Evolutionary conservation across 2,888 invertebrate species (phyloP), one percentile per base, ranked within the genome.

Genomic region (Drosophila setosimentum): DNA sequence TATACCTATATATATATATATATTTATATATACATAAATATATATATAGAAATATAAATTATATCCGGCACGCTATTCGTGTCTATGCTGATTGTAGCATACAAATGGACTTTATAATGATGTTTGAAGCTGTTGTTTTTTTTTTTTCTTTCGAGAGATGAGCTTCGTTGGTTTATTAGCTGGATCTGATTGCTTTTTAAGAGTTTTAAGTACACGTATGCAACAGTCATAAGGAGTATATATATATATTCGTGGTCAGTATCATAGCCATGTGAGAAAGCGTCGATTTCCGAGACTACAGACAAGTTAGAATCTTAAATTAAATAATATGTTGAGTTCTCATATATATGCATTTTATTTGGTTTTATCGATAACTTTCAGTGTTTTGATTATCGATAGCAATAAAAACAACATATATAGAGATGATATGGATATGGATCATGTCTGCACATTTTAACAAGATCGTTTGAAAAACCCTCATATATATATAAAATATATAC

Each of bases 1-100:
- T 45, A 33, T 40, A 30, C 53, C n/a, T 35, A 35, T 30, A 61
- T 57, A 35, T 30, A 16, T 45, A 42, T 4, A 32, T n/a, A 32
- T 2, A 8, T 13, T 3, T 7, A 30, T 8, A 51, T 7, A 33
- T 67, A 61, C 48, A 58, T 54, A 32, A 62, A 24, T 67, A 11
- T 11, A n/a, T 10, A 8, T 18, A 49, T 29, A 29, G 54, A 32
- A 54, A 21, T 75, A 54, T 58, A 61, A 50, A 42, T 67, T 42
- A 80, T 71, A 78, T 78, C 77, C 81, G 71, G 77, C 77, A 78
- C 81, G 81, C 77, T 58, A 78, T 80, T 51, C 71, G 50, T 61
- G 49, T 50, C 21, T 32, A 48, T 29, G 68, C 58, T 48, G 30
- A 11, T 42, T 49, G 33, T 8, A 4, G 7, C 21, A 7, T 1